phyloP scores from a whole-genome alignment of 2,113 vertebrate genomes.

The Bothrops jararaca region DNA sequence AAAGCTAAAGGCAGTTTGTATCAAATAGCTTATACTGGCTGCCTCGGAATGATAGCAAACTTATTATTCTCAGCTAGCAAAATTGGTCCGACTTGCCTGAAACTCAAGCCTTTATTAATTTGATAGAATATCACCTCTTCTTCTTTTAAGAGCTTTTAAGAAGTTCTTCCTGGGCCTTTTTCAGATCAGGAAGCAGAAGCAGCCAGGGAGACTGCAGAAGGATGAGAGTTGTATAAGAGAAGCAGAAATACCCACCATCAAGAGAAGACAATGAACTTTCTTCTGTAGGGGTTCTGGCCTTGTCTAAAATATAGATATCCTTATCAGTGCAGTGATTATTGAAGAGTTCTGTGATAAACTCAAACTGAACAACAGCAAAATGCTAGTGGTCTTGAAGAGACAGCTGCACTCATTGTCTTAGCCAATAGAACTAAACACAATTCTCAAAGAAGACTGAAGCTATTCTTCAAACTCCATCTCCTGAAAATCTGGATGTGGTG shows the following conservation, averaged over 20 bases:
- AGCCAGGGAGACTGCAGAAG: not conserved
- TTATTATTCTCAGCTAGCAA: not conserved
- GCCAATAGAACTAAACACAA: not conserved
- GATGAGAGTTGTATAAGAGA: not conserved
- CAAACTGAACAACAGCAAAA: not conserved
- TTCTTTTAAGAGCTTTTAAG: not conserved
- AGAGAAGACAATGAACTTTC: not conserved
- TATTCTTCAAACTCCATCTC: not conserved
- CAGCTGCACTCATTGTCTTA: not conserved
- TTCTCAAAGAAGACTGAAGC: not conserved
- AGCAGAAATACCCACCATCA: not conserved
- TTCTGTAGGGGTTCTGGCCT: not conserved
- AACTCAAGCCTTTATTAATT: not conserved
- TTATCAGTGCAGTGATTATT: not conserved
- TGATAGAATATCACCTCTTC: not conserved
- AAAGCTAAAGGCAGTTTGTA: not conserved
- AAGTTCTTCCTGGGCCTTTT: not conserved
- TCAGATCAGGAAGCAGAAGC: not conserved
- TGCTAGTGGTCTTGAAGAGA: not conserved
- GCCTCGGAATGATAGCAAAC: not conserved
- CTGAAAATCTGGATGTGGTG: not conserved
- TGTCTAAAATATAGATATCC: not conserved
- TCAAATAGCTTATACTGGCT: not conserved
- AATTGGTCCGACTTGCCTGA: not conserved
- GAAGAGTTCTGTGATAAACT: not conserved